These are phyloP conservation scores for Acrocera orbiculus DNA, from an alignment of 2,888 invertebrate species.

Conservation along the genomic window DNA sequence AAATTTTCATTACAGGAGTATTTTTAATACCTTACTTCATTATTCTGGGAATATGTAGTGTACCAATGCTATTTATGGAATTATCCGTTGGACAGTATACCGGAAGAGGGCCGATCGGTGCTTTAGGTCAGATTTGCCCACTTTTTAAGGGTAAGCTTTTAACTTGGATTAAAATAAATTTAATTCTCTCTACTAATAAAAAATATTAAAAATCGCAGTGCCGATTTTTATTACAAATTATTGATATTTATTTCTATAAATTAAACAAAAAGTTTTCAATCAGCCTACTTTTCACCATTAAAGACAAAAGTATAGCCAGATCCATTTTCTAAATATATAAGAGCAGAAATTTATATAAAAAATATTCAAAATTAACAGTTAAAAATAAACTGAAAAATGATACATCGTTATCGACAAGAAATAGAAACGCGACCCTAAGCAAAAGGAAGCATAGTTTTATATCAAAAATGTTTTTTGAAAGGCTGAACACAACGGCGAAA, in stretches of 20 bases:
- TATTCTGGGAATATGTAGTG: constrained; percentile 75
- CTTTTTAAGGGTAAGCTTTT: constrained; percentile 64
- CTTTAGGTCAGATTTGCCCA: constrained; percentile 79
- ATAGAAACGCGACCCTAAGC: no score
- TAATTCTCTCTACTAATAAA: not conserved
- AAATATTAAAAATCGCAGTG: not conserved
- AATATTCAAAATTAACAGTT: no score
- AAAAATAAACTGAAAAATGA: no score
- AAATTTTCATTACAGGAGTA: constrained; percentile 51
- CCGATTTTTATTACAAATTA: no score
- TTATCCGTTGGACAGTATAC: constrained; percentile 84
- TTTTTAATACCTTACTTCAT: constrained; percentile 90
- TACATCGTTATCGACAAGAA: no score
- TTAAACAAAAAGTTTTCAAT: not conserved
- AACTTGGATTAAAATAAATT: not conserved
- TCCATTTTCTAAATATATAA: no score
- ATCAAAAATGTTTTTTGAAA: no score
- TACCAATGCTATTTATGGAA: constrained; percentile 89
- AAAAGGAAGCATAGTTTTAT: no score
- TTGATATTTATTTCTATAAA: not conserved
- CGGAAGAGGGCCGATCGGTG: constrained; percentile 79
- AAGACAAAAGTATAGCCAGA: not conserved
- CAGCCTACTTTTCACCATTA: not conserved
- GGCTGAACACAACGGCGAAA: no score
- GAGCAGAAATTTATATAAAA: no score